Evolutionary conservation across 2,113 vertebrate genomes (phyloP), one percentile per base, ranked within the genome.

Genomic region (Guaruba guarouba): DNA sequence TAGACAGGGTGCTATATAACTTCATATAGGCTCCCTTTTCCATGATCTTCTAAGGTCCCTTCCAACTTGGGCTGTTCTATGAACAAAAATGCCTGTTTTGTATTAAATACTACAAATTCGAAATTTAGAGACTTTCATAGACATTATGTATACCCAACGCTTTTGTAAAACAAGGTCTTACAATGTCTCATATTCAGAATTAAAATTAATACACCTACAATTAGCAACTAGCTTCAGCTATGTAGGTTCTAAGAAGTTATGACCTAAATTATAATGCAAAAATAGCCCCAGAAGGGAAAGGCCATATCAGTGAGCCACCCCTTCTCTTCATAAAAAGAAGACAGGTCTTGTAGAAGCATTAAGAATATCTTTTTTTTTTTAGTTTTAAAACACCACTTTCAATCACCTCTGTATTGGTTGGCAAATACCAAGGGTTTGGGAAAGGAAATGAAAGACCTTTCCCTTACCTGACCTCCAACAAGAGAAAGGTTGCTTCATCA

Each of bases 181-280:
- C 2, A 5, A 19, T n/a, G 59, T 44, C 39, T 83, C 25, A 55
- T 68, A 92, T 68, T 83, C 18, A 43, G 48, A 92, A 92, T 55
- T 71, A 82, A 95, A 95, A 96, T 88, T 92, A 90, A 92, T 61
- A 90, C 27, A 70, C 55, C 68, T 41, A 92, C 61, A 94, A 86
- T 96, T 93, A 96, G 82, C 10, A 92, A 64, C 51, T 52, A 63
- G 9, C 27, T 92, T 88, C 61, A 88, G 66, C 78, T 83, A 92
- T 18, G 55, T 78, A 88, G 71, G 85, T 88, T 78, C 64, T 88
- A 92, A 86, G 51, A 86, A 93, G 39, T 86, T 93, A 86, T 75
- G 82, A 95, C 92, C 92, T 92, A 94, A 93, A 86, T 93, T 92
- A 77, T 52, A 92, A 92, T 41, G n/a, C 46, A 93, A 92, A 96